A percentile compares a stretch with the other conserved stretches of the same genome.
Evolutionary conservation across 2,888 invertebrate species (phyloP).

Genomic region (Ochropleura leucogaster): DNA sequence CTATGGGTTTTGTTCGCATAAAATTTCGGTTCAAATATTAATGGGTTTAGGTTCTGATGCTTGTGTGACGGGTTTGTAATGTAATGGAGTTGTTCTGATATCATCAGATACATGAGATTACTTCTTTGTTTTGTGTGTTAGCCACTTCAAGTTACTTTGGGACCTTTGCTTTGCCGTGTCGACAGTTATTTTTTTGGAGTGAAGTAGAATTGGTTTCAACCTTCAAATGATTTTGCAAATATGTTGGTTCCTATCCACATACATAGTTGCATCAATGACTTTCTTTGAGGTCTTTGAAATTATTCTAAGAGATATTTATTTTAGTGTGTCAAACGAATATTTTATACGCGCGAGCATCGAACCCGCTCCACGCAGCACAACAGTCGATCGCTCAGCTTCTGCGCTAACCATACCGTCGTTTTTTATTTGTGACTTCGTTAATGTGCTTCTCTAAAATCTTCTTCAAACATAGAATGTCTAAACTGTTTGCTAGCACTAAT

Average conservation of each 20-base stretch:
- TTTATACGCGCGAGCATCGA: too few species aligned
- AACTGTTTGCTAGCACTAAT: not conserved
- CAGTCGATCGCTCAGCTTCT: too few species aligned
- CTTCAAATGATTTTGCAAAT: not conserved
- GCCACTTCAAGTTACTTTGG: not conserved
- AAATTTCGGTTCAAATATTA: slow-evolving; percentile 53
- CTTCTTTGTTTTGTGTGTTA: too few species aligned
- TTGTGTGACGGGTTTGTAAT: slow-evolving; percentile 10
- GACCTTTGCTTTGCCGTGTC: not conserved
- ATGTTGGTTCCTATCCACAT: not conserved
- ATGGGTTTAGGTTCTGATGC: slow-evolving; percentile 32
- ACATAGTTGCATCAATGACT: not conserved
- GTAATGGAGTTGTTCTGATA: not conserved
- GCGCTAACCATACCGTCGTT: too few species aligned
- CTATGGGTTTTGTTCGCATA: slow-evolving; percentile 58
- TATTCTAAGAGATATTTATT: not conserved
- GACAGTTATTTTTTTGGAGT: not conserved
- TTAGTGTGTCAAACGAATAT: too few species aligned
- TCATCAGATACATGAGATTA: not conserved
- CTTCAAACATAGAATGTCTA: not conserved
- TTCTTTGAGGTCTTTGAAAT: not conserved
- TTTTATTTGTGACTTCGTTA: not conserved
- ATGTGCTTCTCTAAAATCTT: not conserved
- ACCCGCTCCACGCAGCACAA: too few species aligned
- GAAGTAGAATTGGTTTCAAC: not conserved